Conservation (phyloP, 2,113 vertebrate species). For the Tursiops truncatus region DNA sequence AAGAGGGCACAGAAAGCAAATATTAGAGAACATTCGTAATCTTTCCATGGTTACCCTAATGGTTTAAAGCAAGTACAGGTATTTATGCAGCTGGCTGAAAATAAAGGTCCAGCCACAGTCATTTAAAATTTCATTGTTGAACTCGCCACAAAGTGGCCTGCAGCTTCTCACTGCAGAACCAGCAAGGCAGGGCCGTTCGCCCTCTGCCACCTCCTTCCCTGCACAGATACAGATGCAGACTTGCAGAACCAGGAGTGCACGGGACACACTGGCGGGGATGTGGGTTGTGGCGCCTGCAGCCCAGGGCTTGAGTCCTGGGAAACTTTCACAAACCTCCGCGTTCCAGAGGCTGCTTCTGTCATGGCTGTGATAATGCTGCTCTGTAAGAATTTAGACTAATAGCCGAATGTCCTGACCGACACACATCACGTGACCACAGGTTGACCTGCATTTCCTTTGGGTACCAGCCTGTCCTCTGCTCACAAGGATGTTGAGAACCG, state of each 20-base stretch:
- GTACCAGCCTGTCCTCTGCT: background rate
- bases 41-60: background rate
- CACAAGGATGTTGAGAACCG: background rate
- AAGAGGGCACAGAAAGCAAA: background rate
- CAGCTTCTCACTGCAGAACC: background rate
- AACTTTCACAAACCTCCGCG: background rate
- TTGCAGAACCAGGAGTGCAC: background rate
- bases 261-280: fast-evolving
- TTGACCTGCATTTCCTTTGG: background rate
- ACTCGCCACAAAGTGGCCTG: background rate
- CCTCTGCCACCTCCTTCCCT: background rate
- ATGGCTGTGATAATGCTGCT: background rate
- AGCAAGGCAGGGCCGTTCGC: background rate
- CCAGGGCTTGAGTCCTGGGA: background rate
- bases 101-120: background rate
- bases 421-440: fast-evolving
- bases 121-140: background rate
- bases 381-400: background rate
- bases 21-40: fast-evolving
- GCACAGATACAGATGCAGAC: no score
- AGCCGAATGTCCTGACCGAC: fast-evolving
- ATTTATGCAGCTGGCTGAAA: background rate
- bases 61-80: background rate
- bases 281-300: background rate
- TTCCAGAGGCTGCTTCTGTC: background rate